A percentile compares a stretch with the other conserved stretches of the same genome.
These are phyloP conservation scores for Silurus glanis DNA, from an alignment of 2,113 vertebrate species.

Conservation along the genomic window DNA sequence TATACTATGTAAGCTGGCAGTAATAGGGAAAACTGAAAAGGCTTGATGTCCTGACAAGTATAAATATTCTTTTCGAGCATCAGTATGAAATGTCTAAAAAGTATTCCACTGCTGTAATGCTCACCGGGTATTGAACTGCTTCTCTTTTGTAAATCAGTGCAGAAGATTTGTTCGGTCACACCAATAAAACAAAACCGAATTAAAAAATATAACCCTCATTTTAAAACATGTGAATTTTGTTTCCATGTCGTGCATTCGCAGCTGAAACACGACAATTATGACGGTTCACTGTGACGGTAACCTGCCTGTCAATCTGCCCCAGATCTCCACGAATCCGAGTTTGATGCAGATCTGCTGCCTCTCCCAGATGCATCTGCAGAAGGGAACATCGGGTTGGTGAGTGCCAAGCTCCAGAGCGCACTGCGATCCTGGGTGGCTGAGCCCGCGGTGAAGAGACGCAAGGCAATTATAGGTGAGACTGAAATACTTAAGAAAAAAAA, in stretches of 20 bases:
- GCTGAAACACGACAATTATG: background rate
- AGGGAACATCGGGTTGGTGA: conserved; percentile 78
- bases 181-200: background rate
- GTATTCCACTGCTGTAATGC: no score
- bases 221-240: background rate
- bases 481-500: background rate
- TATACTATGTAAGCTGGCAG: background rate
- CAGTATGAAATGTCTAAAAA: no score
- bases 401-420: conserved; percentile 80
- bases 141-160: background rate
- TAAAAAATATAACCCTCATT: background rate
- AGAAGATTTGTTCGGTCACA: background rate
- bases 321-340: conserved; percentile 59
- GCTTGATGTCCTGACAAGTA: no score
- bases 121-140: background rate
- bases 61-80: no score
- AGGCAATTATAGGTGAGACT: conserved; percentile 83
- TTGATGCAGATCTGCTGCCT: conserved; percentile 83
- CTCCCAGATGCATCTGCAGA: conserved; percentile 65
- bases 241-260: background rate
- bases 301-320: conserved; percentile 13
- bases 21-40: no score
- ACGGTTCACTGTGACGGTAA: background rate
- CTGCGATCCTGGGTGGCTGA: conserved; percentile 84
- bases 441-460: conserved; percentile 83